Percentiles rank a stretch among this genome's conserved stretches.
Evolutionary conservation across 2,113 vertebrate genomes (phyloP).

Genomic region (Columbina picui): DNA sequence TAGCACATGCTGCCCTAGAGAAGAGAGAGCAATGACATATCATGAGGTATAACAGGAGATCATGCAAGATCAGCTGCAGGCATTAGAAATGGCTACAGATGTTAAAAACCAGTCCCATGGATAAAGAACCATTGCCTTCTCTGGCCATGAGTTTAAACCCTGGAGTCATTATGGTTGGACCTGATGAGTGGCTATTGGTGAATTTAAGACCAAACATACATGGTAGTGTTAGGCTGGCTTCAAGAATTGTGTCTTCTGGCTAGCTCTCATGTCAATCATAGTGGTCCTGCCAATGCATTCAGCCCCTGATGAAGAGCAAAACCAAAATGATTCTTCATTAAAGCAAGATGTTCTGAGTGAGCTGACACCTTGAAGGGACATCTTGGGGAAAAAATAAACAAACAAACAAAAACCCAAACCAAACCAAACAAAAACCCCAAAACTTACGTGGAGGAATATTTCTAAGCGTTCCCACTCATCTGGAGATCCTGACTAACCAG

Average conservation of each 20-base stretch:
- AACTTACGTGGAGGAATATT: not conserved
- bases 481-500: not conserved
- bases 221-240: not conserved
- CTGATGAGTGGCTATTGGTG: not conserved
- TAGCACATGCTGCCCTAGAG: not conserved
- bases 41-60: not conserved
- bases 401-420: too few relatives aligned
- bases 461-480: not conserved
- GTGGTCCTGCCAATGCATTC: not conserved
- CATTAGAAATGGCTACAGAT: not conserved
- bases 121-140: not conserved
- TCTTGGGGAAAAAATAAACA: not conserved
- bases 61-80: not conserved
- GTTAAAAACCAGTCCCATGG: not conserved
- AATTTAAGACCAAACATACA: not conserved
- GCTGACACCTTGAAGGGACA: not conserved
- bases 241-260: not conserved
- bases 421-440: too few relatives aligned
- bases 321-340: not conserved
- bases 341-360: not conserved
- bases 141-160: not conserved
- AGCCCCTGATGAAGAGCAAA: not conserved
- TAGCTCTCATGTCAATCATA: not conserved
- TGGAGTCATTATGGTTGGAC: not conserved
- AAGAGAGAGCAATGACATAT: not conserved